Percentiles rank a stretch among this genome's conserved stretches.
Evolutionary conservation across 2,888 invertebrate species (phyloP).

Genomic region (Nemoura dubitans): DNA sequence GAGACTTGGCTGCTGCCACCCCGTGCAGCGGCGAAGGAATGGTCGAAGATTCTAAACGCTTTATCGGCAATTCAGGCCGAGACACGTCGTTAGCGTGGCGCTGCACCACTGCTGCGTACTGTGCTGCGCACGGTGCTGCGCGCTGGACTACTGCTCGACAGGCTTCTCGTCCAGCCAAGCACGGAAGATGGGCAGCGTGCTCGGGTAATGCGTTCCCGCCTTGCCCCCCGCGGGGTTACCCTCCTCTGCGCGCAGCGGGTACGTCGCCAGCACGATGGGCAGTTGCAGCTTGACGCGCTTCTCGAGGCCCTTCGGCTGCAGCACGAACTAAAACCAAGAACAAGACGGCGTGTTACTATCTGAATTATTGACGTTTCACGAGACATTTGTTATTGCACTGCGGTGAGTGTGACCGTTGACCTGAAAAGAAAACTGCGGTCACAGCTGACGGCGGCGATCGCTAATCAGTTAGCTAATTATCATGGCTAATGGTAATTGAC

Average conservation of each 20-base stretch:
- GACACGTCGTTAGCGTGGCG: too few relatives aligned
- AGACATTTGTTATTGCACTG: neutral
- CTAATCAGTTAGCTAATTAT: neutral
- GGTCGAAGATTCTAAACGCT: too few relatives aligned
- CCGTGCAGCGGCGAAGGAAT: too few relatives aligned
- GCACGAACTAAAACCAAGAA: slow-evolving; percentile 75
- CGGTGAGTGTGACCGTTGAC: neutral
- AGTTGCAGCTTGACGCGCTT: slow-evolving; percentile 91
- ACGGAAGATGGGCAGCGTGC: slow-evolving; percentile 88
- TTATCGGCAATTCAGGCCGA: too few relatives aligned
- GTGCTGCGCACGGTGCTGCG: neutral
- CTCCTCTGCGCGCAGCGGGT: slow-evolving; percentile 77
- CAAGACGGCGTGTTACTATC: neutral
- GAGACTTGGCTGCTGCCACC: too few relatives aligned
- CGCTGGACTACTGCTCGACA: slow-evolving; percentile 56
- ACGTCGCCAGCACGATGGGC: slow-evolving; percentile 91
- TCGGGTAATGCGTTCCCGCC: slow-evolving; percentile 91
- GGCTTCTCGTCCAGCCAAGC: slow-evolving; percentile 86
- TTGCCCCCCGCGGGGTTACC: slow-evolving; percentile 63
- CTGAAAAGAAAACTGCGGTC: neutral
- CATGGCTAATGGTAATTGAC: neutral
- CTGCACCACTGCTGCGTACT: too few relatives aligned
- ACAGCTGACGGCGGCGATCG: neutral
- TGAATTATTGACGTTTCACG: neutral
- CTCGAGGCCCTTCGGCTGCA: slow-evolving; percentile 90